A percentile compares a stretch with the other conserved stretches of the same genome.
Evolutionary conservation across 2,113 vertebrate species (phyloP).

Genomic region (Ictidomys tridecemlineatus): DNA sequence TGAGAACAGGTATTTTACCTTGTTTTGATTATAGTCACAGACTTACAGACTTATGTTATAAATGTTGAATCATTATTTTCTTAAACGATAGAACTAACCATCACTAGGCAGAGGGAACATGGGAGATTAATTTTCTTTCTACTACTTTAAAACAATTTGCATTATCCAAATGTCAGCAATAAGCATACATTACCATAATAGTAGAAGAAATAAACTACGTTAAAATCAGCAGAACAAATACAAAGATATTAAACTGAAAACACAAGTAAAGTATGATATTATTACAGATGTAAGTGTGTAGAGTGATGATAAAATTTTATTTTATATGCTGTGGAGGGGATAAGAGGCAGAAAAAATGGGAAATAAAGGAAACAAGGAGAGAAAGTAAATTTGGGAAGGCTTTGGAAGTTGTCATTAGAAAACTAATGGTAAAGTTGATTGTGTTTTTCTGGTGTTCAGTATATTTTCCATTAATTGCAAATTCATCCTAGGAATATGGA

Average conservation of each 20-base stretch:
- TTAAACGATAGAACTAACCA: neutral
- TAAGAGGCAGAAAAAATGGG: neutral
- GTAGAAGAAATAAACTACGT: neutral
- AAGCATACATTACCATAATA: neutral
- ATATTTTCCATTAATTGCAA: neutral
- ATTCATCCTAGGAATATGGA: neutral
- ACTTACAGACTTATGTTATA: neutral
- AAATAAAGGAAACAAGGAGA: neutral
- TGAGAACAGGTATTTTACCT: neutral
- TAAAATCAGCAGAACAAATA: conserved; percentile 4
- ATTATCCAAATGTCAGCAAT: neutral
- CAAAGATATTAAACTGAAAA: neutral
- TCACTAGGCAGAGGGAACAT: neutral
- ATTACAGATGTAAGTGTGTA: neutral
- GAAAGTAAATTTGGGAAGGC: neutral
- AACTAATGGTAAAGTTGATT: neutral
- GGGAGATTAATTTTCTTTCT: neutral
- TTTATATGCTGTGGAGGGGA: neutral
- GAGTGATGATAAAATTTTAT: neutral
- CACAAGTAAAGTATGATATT: neutral
- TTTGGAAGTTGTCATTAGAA: neutral
- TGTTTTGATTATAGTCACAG: neutral
- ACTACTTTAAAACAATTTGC: neutral
- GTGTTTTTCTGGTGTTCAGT: neutral
- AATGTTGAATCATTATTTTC: neutral